Percentiles rank a stretch among this genome's conserved stretches.
These are phyloP conservation scores for Nemopilema nomurai DNA, from an alignment of 30 jellyfish, hydroid and myxozoan species.

Conservation along the genomic window DNA sequence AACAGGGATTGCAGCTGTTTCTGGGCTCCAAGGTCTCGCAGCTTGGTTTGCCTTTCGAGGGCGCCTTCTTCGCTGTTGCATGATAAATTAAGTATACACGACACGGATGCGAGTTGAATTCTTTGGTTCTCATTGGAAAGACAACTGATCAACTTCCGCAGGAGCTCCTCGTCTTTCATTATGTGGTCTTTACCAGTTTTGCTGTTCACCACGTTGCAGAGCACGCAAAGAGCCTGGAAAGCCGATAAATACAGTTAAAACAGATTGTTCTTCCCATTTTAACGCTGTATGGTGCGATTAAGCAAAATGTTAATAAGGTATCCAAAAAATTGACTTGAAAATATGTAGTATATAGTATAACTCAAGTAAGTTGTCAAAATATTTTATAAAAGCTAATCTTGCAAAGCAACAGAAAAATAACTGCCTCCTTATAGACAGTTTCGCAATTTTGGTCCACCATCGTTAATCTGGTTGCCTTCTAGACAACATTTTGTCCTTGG, in stretches of 20 bases:
- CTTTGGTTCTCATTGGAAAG: conserved; percentile 52
- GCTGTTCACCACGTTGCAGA: conserved; percentile 74
- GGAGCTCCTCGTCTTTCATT: conserved; percentile 58
- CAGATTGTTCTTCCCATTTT: no score
- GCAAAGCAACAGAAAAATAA: no score
- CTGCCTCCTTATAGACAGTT: no score
- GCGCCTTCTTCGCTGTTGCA: conserved; percentile 61
- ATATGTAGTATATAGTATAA: no score
- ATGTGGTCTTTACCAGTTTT: conserved; percentile 50
- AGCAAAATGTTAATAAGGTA: neutral
- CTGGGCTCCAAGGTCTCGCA: conserved; percentile 90
- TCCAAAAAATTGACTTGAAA: no score
- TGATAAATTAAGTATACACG: conserved; percentile 64
- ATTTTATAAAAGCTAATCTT: no score
- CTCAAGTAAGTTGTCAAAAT: no score
- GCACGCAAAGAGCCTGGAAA: conserved; percentile 79
- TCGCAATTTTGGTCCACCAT: no score
- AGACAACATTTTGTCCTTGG: no score
- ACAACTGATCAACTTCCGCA: conserved; percentile 36
- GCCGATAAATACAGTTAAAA: neutral
- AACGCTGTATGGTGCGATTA: neutral
- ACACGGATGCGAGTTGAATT: conserved; percentile 83
- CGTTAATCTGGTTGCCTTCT: no score
- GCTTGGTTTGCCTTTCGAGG: conserved; percentile 66
- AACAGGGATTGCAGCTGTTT: conserved; percentile 71